Base-by-base conservation (phyloP, 2,888 invertebrate genomes). In the Lymantria monacha region DNA sequence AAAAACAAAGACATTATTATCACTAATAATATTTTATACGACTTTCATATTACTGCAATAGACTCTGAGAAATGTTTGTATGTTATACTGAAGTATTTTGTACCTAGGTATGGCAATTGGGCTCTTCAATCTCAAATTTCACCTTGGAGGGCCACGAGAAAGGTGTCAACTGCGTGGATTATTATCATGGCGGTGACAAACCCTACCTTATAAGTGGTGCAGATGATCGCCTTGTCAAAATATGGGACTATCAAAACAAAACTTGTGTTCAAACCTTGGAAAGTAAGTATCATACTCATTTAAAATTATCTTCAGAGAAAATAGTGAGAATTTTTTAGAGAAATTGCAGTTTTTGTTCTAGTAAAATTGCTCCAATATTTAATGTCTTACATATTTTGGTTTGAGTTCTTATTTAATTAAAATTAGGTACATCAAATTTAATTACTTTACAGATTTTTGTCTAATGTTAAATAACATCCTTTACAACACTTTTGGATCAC, bases 171-270 rank as follows among this genome's bases (percentile, higher is more conserved):
- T 99, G 99, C 85, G 98, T 99, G 0, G 99, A 99, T 85, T 99
- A 99, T 79, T 99, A 99, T 81, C 97, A 98, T 76, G 99, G 98
- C 8, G 99, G 99, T 7, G 99, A 99, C 79, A 99, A 99, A 75
- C 99, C 99, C 0, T 99, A 99, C 81, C 92, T 99, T 48, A 99
- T 99, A 76, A 99, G 99, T 46, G 99, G 99, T 2, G 99, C 99
- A 30, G 99, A 99, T 82, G 99, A 99, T 85, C 94, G 98, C 48
- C 93, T 97, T 42, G 98, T 99, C 7, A 99, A 99, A 90, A 99
- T 99, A 72, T 99, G 99, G 99, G 99, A 99, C 80, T 99, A 99
- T 83, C 97, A 99, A 87, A 99, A 99, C 87, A 99, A 99, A 91
- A 99, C 98, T 0, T 99, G 99, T 83, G 99, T 99, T 0, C 99